Evolutionary conservation across 2,888 invertebrate genomes (phyloP).

Genomic region (Aphrophora alni): DNA sequence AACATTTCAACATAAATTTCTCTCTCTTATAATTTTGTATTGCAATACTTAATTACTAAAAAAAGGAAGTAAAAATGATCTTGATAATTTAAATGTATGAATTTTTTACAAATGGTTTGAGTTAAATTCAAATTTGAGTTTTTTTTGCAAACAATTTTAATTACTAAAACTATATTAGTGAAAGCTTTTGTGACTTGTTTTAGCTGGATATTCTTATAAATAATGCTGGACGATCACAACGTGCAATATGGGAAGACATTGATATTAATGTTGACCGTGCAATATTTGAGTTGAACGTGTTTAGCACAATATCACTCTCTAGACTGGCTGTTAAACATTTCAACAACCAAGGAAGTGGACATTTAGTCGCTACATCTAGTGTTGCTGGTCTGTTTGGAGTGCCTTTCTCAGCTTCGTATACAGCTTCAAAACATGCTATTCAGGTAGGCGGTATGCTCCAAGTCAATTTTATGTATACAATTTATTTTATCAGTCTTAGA

Average conservation of each 20-base stretch:
- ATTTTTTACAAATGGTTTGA: too few species aligned
- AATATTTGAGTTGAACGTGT: constrained; percentile 79
- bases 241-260: constrained; percentile 74
- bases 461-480: too few species aligned
- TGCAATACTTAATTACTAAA: too few species aligned
- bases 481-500: too few species aligned
- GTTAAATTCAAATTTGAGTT: too few species aligned
- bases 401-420: constrained; percentile 73
- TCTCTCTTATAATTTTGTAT: too few species aligned
- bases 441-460: too few species aligned
- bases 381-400: constrained; percentile 71
- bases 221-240: constrained; percentile 82
- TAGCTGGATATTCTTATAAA: constrained; percentile 78
- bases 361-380: constrained; percentile 78
- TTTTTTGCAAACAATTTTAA: background rate
- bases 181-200: constrained; percentile 35
- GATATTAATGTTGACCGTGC: constrained; percentile 73
- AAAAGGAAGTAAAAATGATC: too few species aligned
- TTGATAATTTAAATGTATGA: too few species aligned
- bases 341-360: constrained; percentile 63
- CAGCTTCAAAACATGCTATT: constrained; percentile 77
- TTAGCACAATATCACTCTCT: constrained; percentile 72
- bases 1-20: too few species aligned
- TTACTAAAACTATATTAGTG: constrained; percentile 19
- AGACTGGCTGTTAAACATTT: constrained; percentile 74